Evolutionary conservation across 2,888 invertebrate genomes (phyloP).

Genomic region (Drosophila subquinaria): DNA sequence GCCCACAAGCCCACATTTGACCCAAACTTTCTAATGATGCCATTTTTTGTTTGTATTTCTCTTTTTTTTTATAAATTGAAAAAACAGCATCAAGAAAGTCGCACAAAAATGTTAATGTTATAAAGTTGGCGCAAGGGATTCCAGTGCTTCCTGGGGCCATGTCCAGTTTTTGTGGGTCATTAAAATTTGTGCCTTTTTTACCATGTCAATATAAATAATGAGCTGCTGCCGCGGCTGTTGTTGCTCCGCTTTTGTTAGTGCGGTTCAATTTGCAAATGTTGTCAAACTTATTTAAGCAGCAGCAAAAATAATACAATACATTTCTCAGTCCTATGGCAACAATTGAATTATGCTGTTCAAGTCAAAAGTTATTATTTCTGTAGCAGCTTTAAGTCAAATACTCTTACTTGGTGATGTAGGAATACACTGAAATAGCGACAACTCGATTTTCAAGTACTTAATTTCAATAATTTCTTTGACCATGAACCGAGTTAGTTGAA

Average conservation of each 20-base stretch:
- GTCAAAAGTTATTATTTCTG: no score
- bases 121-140: constrained; percentile 47
- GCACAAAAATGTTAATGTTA: constrained; percentile 37
- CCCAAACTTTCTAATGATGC: constrained; percentile 55
- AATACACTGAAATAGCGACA: no score
- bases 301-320: constrained; percentile 15
- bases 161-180: constrained; percentile 63
- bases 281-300: constrained; percentile 35
- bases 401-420: no score
- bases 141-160: constrained; percentile 47
- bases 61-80: constrained; percentile 43
- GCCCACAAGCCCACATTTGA: constrained; percentile 16
- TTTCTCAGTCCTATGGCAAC: constrained; percentile 3
- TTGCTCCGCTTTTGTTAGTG: constrained; percentile 1
- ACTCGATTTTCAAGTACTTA: no score
- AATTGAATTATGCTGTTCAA: background rate
- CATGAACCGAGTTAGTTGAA: no score
- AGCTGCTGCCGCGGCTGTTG: constrained; percentile 38
- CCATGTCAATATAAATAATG: constrained; percentile 72
- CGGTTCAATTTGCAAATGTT: constrained; percentile 51
- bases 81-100: constrained; percentile 31
- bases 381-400: no score
- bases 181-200: constrained; percentile 58
- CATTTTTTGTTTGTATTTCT: constrained; percentile 12
- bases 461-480: no score